Evolutionary conservation across 2,797 vertebrate genomes (phyloP).

Genomic region (Crypturellus tataupa): DNA sequence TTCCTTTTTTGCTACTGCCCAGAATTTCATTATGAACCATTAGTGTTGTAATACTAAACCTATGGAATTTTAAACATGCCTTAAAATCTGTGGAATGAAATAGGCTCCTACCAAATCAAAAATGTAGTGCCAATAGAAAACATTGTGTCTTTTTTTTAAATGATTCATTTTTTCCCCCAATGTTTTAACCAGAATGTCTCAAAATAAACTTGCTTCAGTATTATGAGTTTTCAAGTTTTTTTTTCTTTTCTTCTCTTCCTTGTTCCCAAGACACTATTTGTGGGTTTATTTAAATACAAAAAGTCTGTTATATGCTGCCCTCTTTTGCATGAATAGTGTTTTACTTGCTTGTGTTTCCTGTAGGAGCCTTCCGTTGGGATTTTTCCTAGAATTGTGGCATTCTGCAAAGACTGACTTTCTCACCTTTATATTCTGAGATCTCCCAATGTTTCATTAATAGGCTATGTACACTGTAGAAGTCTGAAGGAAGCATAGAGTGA

Average conservation of each 20-base stretch:
- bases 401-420: neutral
- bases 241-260: conserved; percentile 30
- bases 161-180: conserved; percentile 57
- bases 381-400: neutral
- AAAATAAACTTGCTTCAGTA: conserved; percentile 64
- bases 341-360: neutral
- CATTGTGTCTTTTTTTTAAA: conserved; percentile 39
- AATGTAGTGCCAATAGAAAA: conserved; percentile 44
- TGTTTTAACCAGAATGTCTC: conserved; percentile 65
- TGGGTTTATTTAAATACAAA: neutral
- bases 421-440: neutral
- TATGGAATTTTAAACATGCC: conserved; percentile 76
- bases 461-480: neutral
- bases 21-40: conserved; percentile 79
- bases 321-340: neutral
- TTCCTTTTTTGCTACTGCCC: conserved; percentile 52
- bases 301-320: neutral
- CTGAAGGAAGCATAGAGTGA: neutral
- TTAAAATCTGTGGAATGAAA: conserved; percentile 71
- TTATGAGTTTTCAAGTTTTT: conserved; percentile 30
- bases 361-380: neutral
- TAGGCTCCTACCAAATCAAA: conserved; percentile 61
- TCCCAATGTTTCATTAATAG: neutral
- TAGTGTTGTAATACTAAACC: conserved; percentile 78
- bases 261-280: conserved; percentile 27